Evolutionary conservation across 2,797 vertebrate species (phyloP), one percentile per base, ranked within the genome.

Genomic region (Astyanax mexicanus): DNA sequence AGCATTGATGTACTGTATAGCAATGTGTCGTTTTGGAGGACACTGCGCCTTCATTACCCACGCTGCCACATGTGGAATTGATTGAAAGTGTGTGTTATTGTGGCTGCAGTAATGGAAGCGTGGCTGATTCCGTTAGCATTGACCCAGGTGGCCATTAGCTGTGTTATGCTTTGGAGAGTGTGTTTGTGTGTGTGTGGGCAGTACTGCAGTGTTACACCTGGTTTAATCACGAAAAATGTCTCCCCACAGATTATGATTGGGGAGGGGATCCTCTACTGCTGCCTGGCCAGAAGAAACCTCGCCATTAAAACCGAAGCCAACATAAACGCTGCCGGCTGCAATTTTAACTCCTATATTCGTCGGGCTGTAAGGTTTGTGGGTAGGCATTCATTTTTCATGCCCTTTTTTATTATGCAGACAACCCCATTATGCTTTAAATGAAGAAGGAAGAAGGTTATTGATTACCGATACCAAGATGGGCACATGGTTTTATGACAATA

Each of bases 311-410:
- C 94, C 0, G 97, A 99, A 86, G 95, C 95, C 54, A 96, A 98
- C 89, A 99, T 99, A 87, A 99, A 99, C 3, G 97, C 98, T 0
- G 97, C 97, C 5, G 98, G 98, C 80, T 99, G 98, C 87, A 98
- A 97, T 92, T 99, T 99, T 91, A 99, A 99, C 89, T 99, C 98
- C 60, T 99, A 97, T 83, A 96, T 99, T 71, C 94, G 98, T 81
- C 93, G 98, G 92, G 96, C 96, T 0, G 94, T 99, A 81, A 95
- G 98, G 89, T 99, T 99, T 62, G 92, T 99, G 80, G 95, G 98
- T 98, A 93, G 58, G 88, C 72, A 4, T 71, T 64, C 47, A 64
- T 51, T 77, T 66, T 70, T 69, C n/a, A 42, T 74, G 60, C 37
- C 23, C 29, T 57, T 47, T 54, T 11, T 60, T 44, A 44, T 37